These are phyloP conservation scores for Gavia stellata DNA, from an alignment of 2,113 vertebrate species.

Conservation along the genomic window DNA sequence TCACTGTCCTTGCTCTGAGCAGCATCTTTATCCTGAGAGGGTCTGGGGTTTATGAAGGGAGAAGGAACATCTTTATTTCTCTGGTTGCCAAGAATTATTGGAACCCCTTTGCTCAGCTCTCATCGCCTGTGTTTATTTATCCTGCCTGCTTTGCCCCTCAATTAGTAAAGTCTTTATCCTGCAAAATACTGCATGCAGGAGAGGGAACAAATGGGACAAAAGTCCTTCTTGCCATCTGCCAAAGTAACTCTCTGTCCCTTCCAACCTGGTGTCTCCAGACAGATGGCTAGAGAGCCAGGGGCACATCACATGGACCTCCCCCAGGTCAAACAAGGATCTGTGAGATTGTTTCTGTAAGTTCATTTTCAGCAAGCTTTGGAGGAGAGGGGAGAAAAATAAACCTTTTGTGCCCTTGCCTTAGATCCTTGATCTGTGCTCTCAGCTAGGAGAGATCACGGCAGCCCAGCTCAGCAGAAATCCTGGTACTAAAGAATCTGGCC, in stretches of 20 bases:
- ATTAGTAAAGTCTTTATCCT: not conserved
- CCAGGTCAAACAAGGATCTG: not conserved
- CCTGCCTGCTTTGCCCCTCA: not conserved
- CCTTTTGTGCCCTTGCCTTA: not conserved
- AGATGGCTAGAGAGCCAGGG: not conserved
- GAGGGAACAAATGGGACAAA: not conserved
- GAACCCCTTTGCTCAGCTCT: not conserved
- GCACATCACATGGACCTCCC: not conserved
- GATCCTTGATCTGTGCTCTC: not conserved
- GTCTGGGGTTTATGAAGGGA: not conserved
- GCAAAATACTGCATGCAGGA: not conserved
- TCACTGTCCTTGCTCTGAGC: not conserved
- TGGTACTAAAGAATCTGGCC: not conserved
- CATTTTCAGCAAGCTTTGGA: not conserved
- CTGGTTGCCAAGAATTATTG: not conserved
- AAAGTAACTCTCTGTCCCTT: not conserved
- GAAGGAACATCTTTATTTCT: not conserved
- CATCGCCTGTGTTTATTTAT: not conserved
- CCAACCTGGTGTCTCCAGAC: constrained; percentile 11
- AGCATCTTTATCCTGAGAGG: not conserved
- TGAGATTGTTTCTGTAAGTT: not conserved
- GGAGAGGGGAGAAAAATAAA: not conserved
- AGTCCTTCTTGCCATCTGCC: constrained; percentile 6
- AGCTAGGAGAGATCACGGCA: not conserved
- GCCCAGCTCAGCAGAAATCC: not conserved